Evolutionary conservation across 2,113 vertebrate species (phyloP), one percentile per base, ranked within the genome.

Genomic region (Hassar affinis): DNA sequence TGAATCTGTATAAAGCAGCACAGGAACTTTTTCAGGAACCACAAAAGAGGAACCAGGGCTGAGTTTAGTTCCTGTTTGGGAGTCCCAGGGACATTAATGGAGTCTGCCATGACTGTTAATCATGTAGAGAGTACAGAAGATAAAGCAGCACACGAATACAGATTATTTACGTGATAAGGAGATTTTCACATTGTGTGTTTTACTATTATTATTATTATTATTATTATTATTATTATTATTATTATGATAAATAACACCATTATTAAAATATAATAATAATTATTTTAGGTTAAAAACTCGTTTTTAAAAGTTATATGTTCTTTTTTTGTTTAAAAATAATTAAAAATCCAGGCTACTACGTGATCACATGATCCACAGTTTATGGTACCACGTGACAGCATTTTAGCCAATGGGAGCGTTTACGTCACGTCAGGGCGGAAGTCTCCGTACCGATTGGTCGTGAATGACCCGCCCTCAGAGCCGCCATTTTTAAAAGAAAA

Each of bases 1-100:
- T n/a, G n/a, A n/a, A n/a, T n/a, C n/a, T n/a, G n/a, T n/a, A n/a
- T n/a, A n/a, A n/a, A n/a, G n/a, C n/a, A 78, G 30, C 75, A 4
- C 75, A 78, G 35, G 75, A 78, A 78, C 75, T 9, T 35, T 78
- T 78, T n/a, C 75, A n/a, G 75, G 75, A 78, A 57, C 75, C 38
- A n/a, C 75, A 78, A 78, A 78, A 57, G 52, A 78, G 75, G 75
- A 78, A 78, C 52, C 52, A 78, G 20, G 30, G 35, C 75, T 78
- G 52, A 42, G 12, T 77, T 57, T 78, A 57, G 75, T 78, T 78
- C 75, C 75, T 52, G 72, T 75, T 75, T 30, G 72, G 72, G n/a
- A 75, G 72, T 51, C 52, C 49, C 47, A 52, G 14, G 72, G 72
- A 51, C n/a, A n/a, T n/a, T n/a, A n/a, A n/a, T n/a, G n/a, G n/a